These are phyloP conservation scores for Morphnarchus princeps DNA, from an alignment of 2,113 vertebrate species.

Conservation along the genomic window DNA sequence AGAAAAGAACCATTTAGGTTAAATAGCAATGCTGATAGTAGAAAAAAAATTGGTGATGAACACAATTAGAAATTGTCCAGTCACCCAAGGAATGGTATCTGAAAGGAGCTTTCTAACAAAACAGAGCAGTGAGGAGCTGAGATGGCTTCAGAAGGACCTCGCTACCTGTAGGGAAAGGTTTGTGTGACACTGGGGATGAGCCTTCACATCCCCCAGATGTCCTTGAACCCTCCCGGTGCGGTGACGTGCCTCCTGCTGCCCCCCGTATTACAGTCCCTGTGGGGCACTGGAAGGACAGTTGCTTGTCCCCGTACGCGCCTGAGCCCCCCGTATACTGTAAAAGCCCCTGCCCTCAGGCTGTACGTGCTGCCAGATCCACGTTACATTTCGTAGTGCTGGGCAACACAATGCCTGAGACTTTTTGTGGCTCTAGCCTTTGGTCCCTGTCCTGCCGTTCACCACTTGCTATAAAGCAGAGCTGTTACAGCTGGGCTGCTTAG, in stretches of 20 bases:
- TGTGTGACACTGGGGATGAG: not conserved
- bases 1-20: not conserved
- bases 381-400: not conserved
- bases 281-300: not conserved
- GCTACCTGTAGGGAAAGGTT: not conserved
- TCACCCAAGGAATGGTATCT: not conserved
- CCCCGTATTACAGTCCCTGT: not conserved
- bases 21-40: not conserved
- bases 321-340: fast-evolving
- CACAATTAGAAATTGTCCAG: not conserved
- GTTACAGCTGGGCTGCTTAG: not conserved
- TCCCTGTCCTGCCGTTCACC: not conserved
- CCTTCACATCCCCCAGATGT: not conserved
- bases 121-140: not conserved
- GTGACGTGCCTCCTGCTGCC: not conserved
- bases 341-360: not conserved
- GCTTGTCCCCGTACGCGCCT: not conserved
- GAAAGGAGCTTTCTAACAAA: not conserved
- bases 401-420: not conserved
- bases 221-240: not conserved
- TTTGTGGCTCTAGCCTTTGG: not conserved
- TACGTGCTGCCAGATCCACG: not conserved
- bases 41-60: not conserved
- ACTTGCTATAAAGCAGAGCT: not conserved
- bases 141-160: not conserved